Conservation (phyloP, 2,797 vertebrate genomes). For the Chiloscyllium punctatum region DNA sequence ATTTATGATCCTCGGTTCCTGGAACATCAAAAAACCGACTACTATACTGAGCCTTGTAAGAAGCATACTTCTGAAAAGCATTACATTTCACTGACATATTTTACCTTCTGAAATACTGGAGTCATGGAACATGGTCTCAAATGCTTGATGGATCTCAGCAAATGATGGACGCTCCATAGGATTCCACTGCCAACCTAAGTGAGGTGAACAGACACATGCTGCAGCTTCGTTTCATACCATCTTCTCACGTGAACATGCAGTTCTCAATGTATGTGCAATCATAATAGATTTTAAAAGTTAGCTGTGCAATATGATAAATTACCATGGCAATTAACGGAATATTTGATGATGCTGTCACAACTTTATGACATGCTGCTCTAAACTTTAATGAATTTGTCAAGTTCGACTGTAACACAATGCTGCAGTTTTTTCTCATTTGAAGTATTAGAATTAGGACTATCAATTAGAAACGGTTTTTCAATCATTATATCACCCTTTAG, state of each 20-base stretch:
- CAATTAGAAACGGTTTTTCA: too few species aligned
- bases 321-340: background rate
- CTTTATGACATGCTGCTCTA: background rate
- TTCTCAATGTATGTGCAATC: background rate
- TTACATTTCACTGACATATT: constrained; percentile 20
- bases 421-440: too few species aligned
- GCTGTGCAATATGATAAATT: background rate
- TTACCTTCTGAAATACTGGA: constrained; percentile 97
- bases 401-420: too few species aligned
- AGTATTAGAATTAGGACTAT: too few species aligned
- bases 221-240: background rate
- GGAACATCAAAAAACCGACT: background rate
- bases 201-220: background rate
- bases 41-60: background rate
- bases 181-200: constrained; percentile 94
- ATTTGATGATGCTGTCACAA: background rate
- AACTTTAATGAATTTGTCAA: background rate
- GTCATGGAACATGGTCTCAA: constrained; percentile 99
- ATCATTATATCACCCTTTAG: too few species aligned
- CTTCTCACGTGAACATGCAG: background rate
- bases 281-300: background rate
- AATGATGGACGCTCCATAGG: constrained; percentile 90
- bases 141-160: constrained; percentile 95
- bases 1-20: background rate
- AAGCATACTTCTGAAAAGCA: background rate